Evolutionary conservation across 2,888 invertebrate genomes (phyloP).

Genomic region (Micoletzkya japonica): DNA sequence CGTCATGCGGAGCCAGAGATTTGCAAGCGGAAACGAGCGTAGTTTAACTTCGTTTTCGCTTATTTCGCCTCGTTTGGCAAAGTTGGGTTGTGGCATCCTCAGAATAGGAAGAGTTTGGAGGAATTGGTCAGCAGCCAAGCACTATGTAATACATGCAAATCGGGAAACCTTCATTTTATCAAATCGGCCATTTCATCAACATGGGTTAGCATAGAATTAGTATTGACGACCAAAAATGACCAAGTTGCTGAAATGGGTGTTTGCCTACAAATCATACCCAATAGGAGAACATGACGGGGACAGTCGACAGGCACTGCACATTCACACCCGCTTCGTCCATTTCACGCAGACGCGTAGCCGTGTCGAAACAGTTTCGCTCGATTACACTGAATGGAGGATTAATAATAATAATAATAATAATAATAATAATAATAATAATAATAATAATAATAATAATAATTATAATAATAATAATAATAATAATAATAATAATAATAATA

Average conservation of each 20-base stretch:
- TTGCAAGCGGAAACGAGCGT: no score
- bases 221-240: no score
- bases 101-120: neutral
- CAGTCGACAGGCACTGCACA: constrained; percentile 70
- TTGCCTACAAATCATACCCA: constrained; percentile 67
- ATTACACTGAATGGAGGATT: constrained; percentile 64
- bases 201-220: no score
- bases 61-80: neutral
- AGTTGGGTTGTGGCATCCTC: neutral
- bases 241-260: no score
- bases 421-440: neutral
- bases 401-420: no score
- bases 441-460: no score
- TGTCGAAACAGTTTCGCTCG: constrained; percentile 69
- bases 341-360: constrained; percentile 67
- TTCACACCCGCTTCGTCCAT: constrained; percentile 69
- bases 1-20: no score
- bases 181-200: no score
- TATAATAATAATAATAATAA: no score
- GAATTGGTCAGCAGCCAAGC: neutral
- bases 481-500: no score
- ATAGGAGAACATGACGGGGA: constrained; percentile 72
- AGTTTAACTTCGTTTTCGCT: no score
- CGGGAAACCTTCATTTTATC: neutral
- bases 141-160: neutral